phyloP scores from a whole-genome alignment of 2,888 invertebrate species.

The Tipula helvola region DNA sequence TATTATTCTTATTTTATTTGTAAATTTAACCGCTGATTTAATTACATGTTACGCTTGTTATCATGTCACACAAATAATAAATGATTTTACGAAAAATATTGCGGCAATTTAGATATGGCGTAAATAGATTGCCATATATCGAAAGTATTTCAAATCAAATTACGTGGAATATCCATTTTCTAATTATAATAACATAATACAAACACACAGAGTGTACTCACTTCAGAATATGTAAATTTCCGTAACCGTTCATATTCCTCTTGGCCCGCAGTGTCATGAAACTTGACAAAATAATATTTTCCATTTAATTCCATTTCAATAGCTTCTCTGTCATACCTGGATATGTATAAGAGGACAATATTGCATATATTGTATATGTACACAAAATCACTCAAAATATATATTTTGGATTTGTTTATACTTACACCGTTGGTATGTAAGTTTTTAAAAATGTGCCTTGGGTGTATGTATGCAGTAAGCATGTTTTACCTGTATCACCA shows the following conservation, averaged over 20 bases:
- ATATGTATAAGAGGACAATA: background rate
- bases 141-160: no score
- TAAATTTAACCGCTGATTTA: no score
- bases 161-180: no score
- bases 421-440: conserved; percentile 15
- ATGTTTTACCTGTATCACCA: conserved; percentile 14
- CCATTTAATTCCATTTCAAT: conserved; percentile 11
- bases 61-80: no score
- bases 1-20: no score
- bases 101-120: no score
- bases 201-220: background rate
- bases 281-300: conserved; percentile 8
- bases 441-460: conserved; percentile 12
- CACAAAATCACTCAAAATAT: background rate
- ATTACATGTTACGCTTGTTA: no score
- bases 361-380: background rate
- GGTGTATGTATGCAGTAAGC: conserved; percentile 12
- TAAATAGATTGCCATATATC: no score
- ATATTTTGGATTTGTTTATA: background rate
- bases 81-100: no score
- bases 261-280: conserved; percentile 14
- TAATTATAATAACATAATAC: background rate
- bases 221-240: conserved; percentile 11
- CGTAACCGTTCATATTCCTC: conserved; percentile 13
- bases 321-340: conserved; percentile 14